These are phyloP conservation scores for Tipula helvola DNA, from an alignment of 2,888 invertebrate genomes.

Conservation along the genomic window DNA sequence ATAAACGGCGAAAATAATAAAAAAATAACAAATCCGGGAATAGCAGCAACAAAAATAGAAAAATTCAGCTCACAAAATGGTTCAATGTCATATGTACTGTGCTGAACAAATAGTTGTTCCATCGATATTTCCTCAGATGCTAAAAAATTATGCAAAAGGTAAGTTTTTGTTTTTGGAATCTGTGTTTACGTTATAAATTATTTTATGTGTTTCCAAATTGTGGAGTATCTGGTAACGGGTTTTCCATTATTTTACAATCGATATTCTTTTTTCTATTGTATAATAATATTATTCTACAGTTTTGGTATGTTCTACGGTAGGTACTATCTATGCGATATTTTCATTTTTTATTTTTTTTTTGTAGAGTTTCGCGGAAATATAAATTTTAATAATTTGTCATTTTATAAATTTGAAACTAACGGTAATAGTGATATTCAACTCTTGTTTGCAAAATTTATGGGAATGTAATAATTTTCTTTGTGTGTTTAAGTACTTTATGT, in stretches of 20 bases:
- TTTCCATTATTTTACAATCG: not conserved
- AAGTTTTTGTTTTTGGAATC: conserved; percentile 10
- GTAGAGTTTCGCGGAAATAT: not conserved
- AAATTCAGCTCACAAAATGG: not conserved
- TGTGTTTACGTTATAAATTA: not conserved
- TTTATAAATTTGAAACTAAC: not conserved
- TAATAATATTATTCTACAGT: not conserved
- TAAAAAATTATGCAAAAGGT: conserved; percentile 76
- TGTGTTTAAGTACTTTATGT: no score
- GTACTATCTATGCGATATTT: not conserved
- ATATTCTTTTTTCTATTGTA: not conserved
- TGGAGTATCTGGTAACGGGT: not conserved
- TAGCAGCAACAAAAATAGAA: not conserved
- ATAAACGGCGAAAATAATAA: not conserved
- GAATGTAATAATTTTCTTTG: no score
- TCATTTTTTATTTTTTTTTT: not conserved
- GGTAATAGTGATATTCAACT: not conserved
- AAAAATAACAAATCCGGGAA: not conserved
- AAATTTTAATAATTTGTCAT: not conserved
- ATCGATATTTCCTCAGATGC: conserved; percentile 65
- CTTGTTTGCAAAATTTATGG: not conserved
- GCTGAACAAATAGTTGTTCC: conserved; percentile 75
- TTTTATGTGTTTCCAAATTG: not conserved
- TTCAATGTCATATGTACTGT: conserved; percentile 45
- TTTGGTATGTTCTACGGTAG: not conserved